These are phyloP conservation scores for Drosophila mojavensis DNA, from an alignment of 1,140 invertebrate species.

Conservation along the genomic window DNA sequence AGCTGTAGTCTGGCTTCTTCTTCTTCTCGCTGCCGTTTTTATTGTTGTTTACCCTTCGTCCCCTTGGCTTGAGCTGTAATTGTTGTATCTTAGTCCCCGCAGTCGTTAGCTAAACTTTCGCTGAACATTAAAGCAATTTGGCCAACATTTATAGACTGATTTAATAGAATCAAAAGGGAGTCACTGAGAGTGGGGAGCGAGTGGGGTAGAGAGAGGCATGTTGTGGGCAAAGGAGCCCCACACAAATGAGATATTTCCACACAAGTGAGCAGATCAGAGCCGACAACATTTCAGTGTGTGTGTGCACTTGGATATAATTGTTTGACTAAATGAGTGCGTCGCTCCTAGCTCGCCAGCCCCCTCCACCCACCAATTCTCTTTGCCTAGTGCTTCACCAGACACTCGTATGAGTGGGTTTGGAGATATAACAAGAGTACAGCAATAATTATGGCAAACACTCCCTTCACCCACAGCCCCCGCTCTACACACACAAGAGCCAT, in stretches of 20 bases:
- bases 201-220: neutral
- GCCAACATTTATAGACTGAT: conserved; percentile 78
- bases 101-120: conserved; percentile 68
- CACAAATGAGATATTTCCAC: conserved; percentile 79
- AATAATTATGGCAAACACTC: conserved; percentile 72
- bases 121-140: conserved; percentile 82
- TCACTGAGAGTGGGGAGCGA: neutral
- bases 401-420: conserved; percentile 14
- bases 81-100: conserved; percentile 34
- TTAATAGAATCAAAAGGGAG: conserved; percentile 62
- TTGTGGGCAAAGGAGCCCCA: conserved; percentile 7
- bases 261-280: conserved; percentile 63
- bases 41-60: conserved; percentile 60
- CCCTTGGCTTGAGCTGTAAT: conserved; percentile 24
- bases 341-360: conserved; percentile 3
- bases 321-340: conserved; percentile 74
- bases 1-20: conserved; percentile 74
- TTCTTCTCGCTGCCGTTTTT: conserved; percentile 66
- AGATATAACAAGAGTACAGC: conserved; percentile 40
- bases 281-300: conserved; percentile 53
- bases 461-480: neutral
- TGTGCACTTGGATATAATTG: conserved; percentile 75
- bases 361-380: neutral
- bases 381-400: conserved; percentile 38
- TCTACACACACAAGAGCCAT: conserved; percentile 8